phyloP scores from a whole-genome alignment of 2,797 vertebrate genomes.

The Kryptolebias ocellatus region DNA sequence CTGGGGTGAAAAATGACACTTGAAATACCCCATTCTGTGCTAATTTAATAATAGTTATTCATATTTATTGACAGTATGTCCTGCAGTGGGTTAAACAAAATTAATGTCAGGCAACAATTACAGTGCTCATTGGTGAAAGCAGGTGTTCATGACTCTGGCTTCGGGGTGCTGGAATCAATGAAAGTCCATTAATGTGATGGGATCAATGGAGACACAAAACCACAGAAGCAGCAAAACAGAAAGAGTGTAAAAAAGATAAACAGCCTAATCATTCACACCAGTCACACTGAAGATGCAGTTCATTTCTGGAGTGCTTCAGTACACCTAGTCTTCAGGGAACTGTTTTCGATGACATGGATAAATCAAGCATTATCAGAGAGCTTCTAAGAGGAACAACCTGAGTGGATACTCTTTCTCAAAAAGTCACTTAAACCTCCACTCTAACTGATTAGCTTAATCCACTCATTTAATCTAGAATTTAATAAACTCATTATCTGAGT shows the following conservation, averaged over 20 bases:
- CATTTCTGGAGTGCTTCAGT: constrained; percentile 3
- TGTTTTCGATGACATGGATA: not conserved
- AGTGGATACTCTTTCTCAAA: constrained; percentile 6
- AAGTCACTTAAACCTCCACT: not conserved
- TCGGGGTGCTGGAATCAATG: constrained; percentile 43
- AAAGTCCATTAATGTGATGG: constrained; percentile 22
- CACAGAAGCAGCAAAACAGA: not conserved
- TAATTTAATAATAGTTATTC: not conserved
- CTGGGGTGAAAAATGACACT: not conserved
- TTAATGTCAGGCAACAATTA: constrained; percentile 36
- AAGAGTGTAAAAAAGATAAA: not conserved
- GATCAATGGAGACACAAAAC: constrained; percentile 32
- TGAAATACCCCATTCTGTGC: not conserved
- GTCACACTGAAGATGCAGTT: not conserved
- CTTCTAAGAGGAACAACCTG: not conserved
- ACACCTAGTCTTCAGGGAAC: not conserved
- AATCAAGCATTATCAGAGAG: not conserved
- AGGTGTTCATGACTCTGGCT: constrained; percentile 23
- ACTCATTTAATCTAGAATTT: not conserved
- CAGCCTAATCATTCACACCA: not conserved
- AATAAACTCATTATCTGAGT: not conserved
- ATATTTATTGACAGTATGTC: constrained; percentile 1
- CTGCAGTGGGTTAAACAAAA: constrained; percentile 23
- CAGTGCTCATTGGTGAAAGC: constrained; percentile 39
- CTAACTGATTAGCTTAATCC: not conserved